Evolutionary conservation across 2,113 vertebrate species (phyloP).

Genomic region (Mastomys natalensis): DNA sequence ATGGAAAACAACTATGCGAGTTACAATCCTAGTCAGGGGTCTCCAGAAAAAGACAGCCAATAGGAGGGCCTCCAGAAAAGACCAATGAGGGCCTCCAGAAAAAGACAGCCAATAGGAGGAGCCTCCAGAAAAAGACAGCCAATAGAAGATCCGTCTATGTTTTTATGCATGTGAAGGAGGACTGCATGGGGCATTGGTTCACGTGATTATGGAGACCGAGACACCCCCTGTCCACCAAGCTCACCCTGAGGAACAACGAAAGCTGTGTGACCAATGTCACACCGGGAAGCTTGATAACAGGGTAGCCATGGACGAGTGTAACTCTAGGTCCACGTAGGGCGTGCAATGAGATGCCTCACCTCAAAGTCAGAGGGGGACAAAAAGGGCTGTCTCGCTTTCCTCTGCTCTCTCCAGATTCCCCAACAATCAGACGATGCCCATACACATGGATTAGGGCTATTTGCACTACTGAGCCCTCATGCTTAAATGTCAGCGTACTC

Average conservation of each 20-base stretch:
- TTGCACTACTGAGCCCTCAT: neutral
- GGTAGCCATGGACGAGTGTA: neutral
- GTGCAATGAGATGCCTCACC: too few relatives aligned
- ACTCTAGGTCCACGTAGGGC: neutral
- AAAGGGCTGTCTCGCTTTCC: neutral
- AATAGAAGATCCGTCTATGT: too few relatives aligned
- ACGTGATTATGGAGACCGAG: neutral
- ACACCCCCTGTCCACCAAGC: neutral
- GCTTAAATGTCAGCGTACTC: neutral
- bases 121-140: too few relatives aligned
- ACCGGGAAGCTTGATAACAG: neutral
- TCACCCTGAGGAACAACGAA: neutral
- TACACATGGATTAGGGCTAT: accelerated
- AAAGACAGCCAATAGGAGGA: too few relatives aligned
- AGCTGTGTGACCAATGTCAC: neutral
- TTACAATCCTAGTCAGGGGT: neutral
- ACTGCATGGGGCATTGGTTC: neutral
- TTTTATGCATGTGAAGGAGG: neutral
- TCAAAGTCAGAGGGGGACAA: neutral
- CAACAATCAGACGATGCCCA: accelerated
- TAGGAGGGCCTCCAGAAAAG: too few relatives aligned
- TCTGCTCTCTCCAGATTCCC: neutral
- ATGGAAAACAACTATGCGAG: neutral
- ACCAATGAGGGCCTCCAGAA: too few relatives aligned
- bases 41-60: neutral